These are phyloP conservation scores for Morpho deidamia DNA, from an alignment of 2,888 invertebrate genomes.

Conservation along the genomic window DNA sequence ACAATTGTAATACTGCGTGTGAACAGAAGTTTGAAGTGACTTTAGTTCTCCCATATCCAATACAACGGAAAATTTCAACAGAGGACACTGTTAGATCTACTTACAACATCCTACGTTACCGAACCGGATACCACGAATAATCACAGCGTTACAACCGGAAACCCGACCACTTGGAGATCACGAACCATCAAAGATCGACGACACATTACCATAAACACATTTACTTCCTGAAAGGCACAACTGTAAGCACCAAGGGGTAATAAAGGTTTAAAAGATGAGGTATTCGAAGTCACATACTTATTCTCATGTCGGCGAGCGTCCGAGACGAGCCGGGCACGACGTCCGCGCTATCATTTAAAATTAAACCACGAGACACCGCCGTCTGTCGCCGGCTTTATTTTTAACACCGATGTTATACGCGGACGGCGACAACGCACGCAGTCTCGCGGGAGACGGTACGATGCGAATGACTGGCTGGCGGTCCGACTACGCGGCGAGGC, in stretches of 20 bases:
- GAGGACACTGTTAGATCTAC: neutral
- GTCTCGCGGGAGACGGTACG: slow-evolving; percentile 41
- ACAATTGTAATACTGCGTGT: too few species aligned
- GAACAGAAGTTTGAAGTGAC: too few species aligned
- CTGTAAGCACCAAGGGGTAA: neutral
- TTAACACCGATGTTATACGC: slow-evolving; percentile 60
- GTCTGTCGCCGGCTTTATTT: slow-evolving; percentile 76
- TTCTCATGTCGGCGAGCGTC: slow-evolving; percentile 65
- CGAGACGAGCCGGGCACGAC: slow-evolving; percentile 57
- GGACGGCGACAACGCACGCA: slow-evolving; percentile 54
- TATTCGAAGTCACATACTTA: slow-evolving; percentile 65
- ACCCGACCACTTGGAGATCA: slow-evolving; percentile 28
- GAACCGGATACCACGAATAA: slow-evolving; percentile 1
- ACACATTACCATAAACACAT: slow-evolving; percentile 19
- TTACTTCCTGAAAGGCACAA: slow-evolving; percentile 11
- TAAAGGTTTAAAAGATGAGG: neutral
- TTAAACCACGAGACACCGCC: slow-evolving; percentile 65
- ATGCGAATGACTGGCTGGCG: slow-evolving; percentile 51
- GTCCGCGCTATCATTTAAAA: slow-evolving; percentile 74
- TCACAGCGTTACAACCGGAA: slow-evolving; percentile 1
- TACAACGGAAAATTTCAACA: too few species aligned
- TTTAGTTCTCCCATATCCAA: too few species aligned
- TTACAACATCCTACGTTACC: slow-evolving; percentile 7
- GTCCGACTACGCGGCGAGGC: slow-evolving; percentile 39
- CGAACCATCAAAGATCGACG: slow-evolving; percentile 12